Evolutionary conservation across 1,140 invertebrate species (phyloP).

Genomic region (Helicoverpa zea): DNA sequence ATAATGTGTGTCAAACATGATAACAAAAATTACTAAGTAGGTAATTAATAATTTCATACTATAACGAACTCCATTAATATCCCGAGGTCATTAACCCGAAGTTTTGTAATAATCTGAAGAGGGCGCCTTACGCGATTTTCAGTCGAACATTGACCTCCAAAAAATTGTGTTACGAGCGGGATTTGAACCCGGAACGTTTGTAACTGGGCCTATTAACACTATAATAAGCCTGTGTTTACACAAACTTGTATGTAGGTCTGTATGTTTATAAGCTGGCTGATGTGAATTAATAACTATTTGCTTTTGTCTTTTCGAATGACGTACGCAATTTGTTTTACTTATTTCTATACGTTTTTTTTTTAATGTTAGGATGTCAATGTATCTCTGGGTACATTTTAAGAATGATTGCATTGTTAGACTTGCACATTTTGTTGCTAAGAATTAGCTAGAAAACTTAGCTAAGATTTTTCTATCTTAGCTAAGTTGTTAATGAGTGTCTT

Average conservation of each 20-base stretch:
- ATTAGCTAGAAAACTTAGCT: no score
- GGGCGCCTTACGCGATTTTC: slow-evolving; percentile 56
- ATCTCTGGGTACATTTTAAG: no score
- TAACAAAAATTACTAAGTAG: neutral
- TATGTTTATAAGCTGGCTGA: slow-evolving; percentile 4
- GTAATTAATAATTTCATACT: neutral
- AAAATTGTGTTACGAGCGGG: slow-evolving; percentile 68
- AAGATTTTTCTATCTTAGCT: no score
- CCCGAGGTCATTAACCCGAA: slow-evolving; percentile 14
- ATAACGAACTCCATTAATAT: slow-evolving; percentile 6
- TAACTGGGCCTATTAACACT: slow-evolving; percentile 66
- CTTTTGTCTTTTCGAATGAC: neutral
- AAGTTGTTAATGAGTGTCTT: no score
- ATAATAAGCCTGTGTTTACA: slow-evolving; percentile 52
- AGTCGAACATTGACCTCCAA: slow-evolving; percentile 66
- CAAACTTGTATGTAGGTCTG: slow-evolving; percentile 22
- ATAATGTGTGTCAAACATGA: neutral
- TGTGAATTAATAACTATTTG: neutral
- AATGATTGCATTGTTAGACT: neutral
- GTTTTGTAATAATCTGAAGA: slow-evolving; percentile 50
- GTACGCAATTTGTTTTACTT: neutral
- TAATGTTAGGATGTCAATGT: neutral
- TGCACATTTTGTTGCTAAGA: neutral
- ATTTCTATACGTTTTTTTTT: neutral
- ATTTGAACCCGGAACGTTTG: slow-evolving; percentile 73